Percentiles rank a stretch among this genome's conserved stretches.
These are phyloP conservation scores for Stictocephala bisonia DNA, from an alignment of 2,888 invertebrate species.

Conservation along the genomic window DNA sequence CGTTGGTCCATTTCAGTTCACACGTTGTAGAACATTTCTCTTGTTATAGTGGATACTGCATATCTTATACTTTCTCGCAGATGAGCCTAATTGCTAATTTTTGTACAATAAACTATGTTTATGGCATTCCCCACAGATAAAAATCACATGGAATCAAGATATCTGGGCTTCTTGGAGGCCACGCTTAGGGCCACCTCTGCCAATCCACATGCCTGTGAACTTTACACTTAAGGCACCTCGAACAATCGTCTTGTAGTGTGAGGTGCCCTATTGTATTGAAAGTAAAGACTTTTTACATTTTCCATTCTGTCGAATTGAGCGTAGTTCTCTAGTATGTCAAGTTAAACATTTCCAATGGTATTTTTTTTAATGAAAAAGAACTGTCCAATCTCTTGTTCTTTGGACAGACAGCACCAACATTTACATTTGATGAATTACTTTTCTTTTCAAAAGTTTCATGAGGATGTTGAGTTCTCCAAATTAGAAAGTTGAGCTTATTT, in stretches of 20 bases:
- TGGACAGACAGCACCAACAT: constrained; percentile 39
- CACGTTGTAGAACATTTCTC: constrained; percentile 32
- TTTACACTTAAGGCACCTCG: constrained; percentile 27
- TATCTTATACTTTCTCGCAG: constrained; percentile 23
- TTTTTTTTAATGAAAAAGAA: constrained; percentile 36
- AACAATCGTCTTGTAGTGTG: constrained; percentile 35
- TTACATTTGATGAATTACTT: constrained; percentile 39
- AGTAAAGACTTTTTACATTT: constrained; percentile 23
- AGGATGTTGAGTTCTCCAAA: constrained; percentile 31
- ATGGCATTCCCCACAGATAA: constrained; percentile 23
- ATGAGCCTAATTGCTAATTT: constrained; percentile 13
- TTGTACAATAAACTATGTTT: constrained; percentile 23
- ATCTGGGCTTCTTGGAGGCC: constrained; percentile 20
- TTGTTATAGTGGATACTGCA: constrained; percentile 28
- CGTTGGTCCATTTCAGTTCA: constrained; percentile 31
- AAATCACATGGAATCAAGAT: constrained; percentile 19
- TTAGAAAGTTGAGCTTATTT: constrained; percentile 30
- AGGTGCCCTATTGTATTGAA: constrained; percentile 37
- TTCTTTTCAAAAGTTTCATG: constrained; percentile 42
- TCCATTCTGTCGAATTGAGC: constrained; percentile 35
- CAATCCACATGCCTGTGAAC: constrained; percentile 38
- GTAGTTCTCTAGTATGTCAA: constrained; percentile 38
- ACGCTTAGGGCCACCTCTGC: constrained; percentile 26
- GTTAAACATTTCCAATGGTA: constrained; percentile 35
- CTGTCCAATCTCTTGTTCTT: constrained; percentile 34